Conservation (phyloP, 1,140 invertebrate genomes). For the Drosophila bipectinata region DNA sequence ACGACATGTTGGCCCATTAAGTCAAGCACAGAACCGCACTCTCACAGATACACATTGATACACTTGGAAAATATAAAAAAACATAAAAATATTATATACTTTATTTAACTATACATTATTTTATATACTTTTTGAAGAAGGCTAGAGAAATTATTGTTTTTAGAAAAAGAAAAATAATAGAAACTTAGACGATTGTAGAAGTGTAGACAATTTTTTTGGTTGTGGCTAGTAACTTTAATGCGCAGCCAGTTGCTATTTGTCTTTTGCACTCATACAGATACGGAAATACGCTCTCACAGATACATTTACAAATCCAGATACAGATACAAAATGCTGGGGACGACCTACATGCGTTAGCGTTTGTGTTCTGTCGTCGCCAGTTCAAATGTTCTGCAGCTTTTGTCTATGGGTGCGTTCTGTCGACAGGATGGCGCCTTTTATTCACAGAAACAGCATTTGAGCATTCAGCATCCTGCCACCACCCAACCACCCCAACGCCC, state of each 20-base stretch:
- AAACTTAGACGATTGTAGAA: too few relatives aligned
- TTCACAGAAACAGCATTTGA: conserved; percentile 63
- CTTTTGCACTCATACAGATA: conserved; percentile 27
- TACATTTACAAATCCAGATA: conserved; percentile 21
- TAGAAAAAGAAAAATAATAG: too few relatives aligned
- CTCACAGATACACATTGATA: conserved; percentile 7
- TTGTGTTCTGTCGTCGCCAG: conserved; percentile 56
- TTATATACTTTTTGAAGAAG: too few relatives aligned
- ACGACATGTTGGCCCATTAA: conserved; percentile 61
- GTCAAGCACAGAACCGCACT: conserved; percentile 46
- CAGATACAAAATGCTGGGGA: conserved; percentile 7
- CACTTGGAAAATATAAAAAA: not conserved
- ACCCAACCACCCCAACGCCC: not conserved
- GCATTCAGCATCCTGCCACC: not conserved
- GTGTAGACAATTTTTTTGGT: conserved; percentile 26
- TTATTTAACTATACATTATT: not conserved
- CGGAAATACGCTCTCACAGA: conserved; percentile 21
- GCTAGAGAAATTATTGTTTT: too few relatives aligned
- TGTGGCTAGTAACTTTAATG: conserved; percentile 44
- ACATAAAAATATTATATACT: not conserved
- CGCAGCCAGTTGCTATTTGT: conserved; percentile 49
- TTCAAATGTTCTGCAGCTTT: conserved; percentile 45
- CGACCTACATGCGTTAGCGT: conserved; percentile 55
- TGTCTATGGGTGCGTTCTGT: conserved; percentile 71
- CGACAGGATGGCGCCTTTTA: conserved; percentile 58